phyloP scores from a whole-genome alignment of 1,140 invertebrate species.

The Ceratina calcarata region DNA sequence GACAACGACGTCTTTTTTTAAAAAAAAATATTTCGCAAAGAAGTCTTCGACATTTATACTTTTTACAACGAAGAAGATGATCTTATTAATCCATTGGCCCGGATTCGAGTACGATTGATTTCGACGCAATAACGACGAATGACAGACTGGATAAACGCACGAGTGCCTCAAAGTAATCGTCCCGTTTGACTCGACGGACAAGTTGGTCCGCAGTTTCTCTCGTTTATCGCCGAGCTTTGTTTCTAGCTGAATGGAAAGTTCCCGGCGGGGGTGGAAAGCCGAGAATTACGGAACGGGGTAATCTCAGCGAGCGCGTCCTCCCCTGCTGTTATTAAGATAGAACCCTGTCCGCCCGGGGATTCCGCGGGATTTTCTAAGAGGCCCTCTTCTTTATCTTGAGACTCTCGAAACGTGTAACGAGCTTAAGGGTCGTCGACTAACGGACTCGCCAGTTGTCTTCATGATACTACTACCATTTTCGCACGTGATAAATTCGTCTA shows the following conservation, averaged over 20 bases:
- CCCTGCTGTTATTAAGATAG: conserved; percentile 8
- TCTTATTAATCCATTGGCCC: too few species aligned
- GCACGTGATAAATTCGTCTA: background rate
- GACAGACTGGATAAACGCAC: too few species aligned
- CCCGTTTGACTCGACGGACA: too few species aligned
- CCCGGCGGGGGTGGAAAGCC: background rate
- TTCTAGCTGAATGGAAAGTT: conserved; percentile 1
- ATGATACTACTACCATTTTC: background rate
- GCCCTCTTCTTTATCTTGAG: conserved; percentile 3
- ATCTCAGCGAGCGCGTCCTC: too few species aligned
- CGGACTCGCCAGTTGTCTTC: background rate
- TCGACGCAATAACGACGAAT: too few species aligned
- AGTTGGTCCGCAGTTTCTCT: too few species aligned
- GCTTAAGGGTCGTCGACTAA: background rate
- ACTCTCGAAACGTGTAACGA: background rate
- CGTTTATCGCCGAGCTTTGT: background rate
- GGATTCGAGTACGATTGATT: too few species aligned
- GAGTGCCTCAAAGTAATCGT: too few species aligned
- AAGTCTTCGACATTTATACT: too few species aligned
- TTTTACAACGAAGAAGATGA: background rate
- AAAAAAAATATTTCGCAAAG: too few species aligned
- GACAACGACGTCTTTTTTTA: too few species aligned
- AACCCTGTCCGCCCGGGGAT: background rate
- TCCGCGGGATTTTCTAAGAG: background rate
- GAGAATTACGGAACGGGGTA: conserved; percentile 2